A percentile compares a stretch with the other conserved stretches of the same genome.
phyloP scores from a whole-genome alignment of 2,797 vertebrate genomes.

The Astyanax mexicanus region DNA sequence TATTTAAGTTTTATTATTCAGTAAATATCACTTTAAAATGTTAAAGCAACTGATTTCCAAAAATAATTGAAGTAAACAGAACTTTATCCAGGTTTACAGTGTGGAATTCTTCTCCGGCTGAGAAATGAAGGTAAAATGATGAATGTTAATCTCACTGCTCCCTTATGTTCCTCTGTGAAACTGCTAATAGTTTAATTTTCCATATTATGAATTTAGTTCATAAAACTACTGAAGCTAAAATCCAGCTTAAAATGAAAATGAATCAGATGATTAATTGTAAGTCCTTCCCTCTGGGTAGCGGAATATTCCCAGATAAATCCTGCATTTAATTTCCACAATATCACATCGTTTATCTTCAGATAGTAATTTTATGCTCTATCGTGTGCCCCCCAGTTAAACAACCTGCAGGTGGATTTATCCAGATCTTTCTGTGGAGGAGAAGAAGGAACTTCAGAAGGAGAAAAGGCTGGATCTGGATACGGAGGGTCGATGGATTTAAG shows the following conservation, averaged over 20 bases:
- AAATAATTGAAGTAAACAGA: no score
- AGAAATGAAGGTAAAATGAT: no score
- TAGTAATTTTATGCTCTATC: slow-evolving; percentile 21
- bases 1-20: no score
- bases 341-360: slow-evolving; percentile 16
- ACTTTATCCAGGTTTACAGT: no score
- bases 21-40: no score
- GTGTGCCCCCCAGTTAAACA: slow-evolving; percentile 22
- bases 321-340: slow-evolving; percentile 36
- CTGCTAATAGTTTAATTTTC: background rate
- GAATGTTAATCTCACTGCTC: background rate
- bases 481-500: slow-evolving; percentile 7
- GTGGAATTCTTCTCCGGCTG: no score
- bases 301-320: slow-evolving; percentile 24
- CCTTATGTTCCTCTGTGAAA: background rate
- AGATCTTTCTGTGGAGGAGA: slow-evolving; percentile 19
- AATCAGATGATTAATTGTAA: slow-evolving; percentile 10
- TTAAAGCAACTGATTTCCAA: no score
- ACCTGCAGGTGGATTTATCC: slow-evolving; percentile 41
- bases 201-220: background rate
- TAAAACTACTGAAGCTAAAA: slow-evolving; percentile 12
- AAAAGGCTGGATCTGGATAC: background rate
- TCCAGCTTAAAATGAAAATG: background rate
- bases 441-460: slow-evolving; percentile 36
- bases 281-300: background rate